Base-by-base conservation (phyloP, 2,888 invertebrate species). In the Chaetoderma sp. region DNA sequence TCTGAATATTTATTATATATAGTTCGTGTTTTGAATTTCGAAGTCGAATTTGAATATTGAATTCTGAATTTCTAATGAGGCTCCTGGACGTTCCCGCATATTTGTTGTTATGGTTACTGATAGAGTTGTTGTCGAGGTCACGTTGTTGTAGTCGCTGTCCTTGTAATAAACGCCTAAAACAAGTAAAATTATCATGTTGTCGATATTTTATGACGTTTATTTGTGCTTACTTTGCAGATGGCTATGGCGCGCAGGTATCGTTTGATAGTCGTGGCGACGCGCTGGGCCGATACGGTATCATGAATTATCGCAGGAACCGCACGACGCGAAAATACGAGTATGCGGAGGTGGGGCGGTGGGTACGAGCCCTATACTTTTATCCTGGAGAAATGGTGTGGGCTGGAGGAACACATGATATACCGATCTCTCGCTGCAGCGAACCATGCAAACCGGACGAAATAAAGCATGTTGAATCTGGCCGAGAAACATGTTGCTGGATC, bases 171-270 rank as follows among this genome's bases (percentile, higher is more conserved):
- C n/a, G n/a, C n/a, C n/a, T n/a, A n/a, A n/a, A n/a, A n/a, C n/a
- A n/a, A n/a, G n/a, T n/a, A n/a, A n/a, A n/a, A n/a, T n/a, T n/a
- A n/a, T n/a, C n/a, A n/a, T n/a, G n/a, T n/a, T n/a, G n/a, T n/a
- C n/a, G n/a, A n/a, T n/a, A n/a, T n/a, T n/a, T n/a, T n/a, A n/a
- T n/a, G n/a, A n/a, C n/a, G n/a, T n/a, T n/a, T n/a, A n/a, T n/a
- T n/a, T n/a, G n/a, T n/a, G n/a, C n/a, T n/a, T n/a, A 1, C 32
- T 65, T 87, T 87, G 21, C 87, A 92, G 92, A 92, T 87, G 85
- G 89, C 50, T 91, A 90, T 58, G 91, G 91, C 56, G 91, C 90
- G 74, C 88, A 89, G 71, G 91, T 92, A 10, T 89, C 90, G 78
- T 92, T 88, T 74, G 86, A 87, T 73, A 71, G 78, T 21, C 76